Percentiles rank a stretch among this genome's conserved stretches.
These are phyloP conservation scores for Phalacrocorax pelagicus DNA, from an alignment of 2,113 vertebrate genomes.

Conservation along the genomic window DNA sequence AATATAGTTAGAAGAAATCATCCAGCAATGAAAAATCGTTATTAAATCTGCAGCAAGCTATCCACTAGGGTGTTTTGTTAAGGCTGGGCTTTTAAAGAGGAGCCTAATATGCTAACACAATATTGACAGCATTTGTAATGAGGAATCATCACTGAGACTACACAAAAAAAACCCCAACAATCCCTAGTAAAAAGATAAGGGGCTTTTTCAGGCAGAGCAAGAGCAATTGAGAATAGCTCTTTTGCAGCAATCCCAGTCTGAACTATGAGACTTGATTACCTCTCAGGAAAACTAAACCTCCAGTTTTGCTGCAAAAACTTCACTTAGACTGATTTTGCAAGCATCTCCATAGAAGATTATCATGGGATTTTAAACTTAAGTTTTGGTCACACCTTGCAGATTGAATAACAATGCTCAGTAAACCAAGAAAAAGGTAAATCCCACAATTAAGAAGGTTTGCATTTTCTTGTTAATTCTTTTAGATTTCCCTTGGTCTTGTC, in stretches of 20 bases:
- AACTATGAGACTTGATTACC: neutral
- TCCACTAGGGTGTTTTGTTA: neutral
- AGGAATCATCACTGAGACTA: neutral
- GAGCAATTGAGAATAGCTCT: neutral
- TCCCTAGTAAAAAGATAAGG: neutral
- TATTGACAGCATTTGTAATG: neutral
- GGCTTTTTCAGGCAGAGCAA: neutral
- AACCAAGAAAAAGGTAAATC: neutral
- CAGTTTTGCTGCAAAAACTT: neutral
- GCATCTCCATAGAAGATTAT: neutral
- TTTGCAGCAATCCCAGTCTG: neutral
- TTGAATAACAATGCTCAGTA: neutral
- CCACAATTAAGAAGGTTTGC: neutral
- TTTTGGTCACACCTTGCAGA: neutral
- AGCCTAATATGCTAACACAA: neutral
- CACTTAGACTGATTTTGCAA: neutral
- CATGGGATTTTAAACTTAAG: neutral
- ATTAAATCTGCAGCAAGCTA: constrained; percentile 1
- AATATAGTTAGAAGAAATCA: constrained; percentile 30
- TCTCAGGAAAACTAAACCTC: neutral
- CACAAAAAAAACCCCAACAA: neutral
- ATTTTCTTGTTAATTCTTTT: neutral
- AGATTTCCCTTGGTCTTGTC: neutral
- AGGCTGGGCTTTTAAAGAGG: neutral
- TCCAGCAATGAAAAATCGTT: neutral